Evolutionary conservation across 2,888 invertebrate species (phyloP), one percentile per base, ranked within the genome.

Genomic region (Lepidocyrtinus sp.): DNA sequence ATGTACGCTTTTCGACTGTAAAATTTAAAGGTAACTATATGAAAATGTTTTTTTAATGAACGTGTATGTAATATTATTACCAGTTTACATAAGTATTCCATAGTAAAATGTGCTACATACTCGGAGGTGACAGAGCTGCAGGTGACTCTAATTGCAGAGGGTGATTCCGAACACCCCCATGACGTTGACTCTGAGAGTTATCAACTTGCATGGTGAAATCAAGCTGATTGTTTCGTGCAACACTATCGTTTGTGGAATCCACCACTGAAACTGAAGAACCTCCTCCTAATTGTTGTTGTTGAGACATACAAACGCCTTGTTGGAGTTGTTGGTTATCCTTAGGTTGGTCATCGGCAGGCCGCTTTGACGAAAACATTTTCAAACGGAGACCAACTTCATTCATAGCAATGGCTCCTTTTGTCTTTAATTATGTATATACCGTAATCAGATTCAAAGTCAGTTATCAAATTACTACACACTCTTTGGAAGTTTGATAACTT

Each of bases 331-430:
- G 61, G 21, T 2, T 59, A 27, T 50, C 70, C 2, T 22, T 61
- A 22, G 71, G 71, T 36, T 68, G 62, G 17, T 69, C 79, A 25
- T 74, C 74, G 15, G 15, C 69, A 15, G 79, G 24, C 55, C 79
- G 68, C 50, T 79, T 79, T 22, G 79, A 69, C 2, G 79, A 79
- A 24, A 79, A 79, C 79, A 79, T 79, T 62, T 79, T 79, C 73
- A 79, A 21, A 12, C 79, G 27, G 5, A 79, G 63, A 26, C 79
- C 21, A 15, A 79, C 79, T 59, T 79, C 79, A 36, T 70, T 79
- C 79, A 79, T 79, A 50, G n/a, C n/a, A n/a, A n/a, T n/a, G n/a
- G n/a, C n/a, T n/a, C n/a, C n/a, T n/a, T n/a, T n/a, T n/a, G n/a
- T n/a, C n/a, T n/a, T 12, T 50, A 50, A n/a, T 12, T 36, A 5